Evolutionary conservation across 92 coral and sea anemone species (phyloP).

Genomic region (Chrysogorgia sp.): DNA sequence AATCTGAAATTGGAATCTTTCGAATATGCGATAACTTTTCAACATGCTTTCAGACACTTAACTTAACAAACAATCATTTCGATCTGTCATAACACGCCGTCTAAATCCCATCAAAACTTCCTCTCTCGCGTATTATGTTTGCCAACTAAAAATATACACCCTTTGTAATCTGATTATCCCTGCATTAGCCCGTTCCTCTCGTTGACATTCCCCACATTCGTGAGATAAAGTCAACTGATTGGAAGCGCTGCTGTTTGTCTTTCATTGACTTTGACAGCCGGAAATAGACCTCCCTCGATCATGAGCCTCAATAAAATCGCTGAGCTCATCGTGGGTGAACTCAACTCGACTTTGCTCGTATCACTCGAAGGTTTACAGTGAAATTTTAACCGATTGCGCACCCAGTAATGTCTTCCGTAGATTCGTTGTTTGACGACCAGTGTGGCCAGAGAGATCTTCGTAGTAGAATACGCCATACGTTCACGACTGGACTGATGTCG

Average conservation of each 20-base stretch:
- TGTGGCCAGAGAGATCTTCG: slow-evolving; percentile 22
- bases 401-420: not conserved
- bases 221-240: not conserved
- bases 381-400: not conserved
- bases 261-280: not conserved
- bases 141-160: too few species aligned
- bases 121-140: too few species aligned
- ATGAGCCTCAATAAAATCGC: not conserved
- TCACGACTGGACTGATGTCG: slow-evolving; percentile 33
- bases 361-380: too few species aligned
- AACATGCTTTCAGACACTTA: too few species aligned
- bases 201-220: not conserved
- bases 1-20: too few species aligned
- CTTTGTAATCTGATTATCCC: too few species aligned
- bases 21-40: too few species aligned
- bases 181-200: too few species aligned
- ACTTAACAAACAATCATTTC: too few species aligned
- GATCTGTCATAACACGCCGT: too few species aligned
- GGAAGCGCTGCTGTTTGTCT: not conserved
- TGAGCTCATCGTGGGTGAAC: not conserved
- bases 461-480: slow-evolving; percentile 14
- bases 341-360: too few species aligned
- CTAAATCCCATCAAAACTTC: too few species aligned
- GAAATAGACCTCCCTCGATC: not conserved
- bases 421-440: slow-evolving; percentile 19